Evolutionary conservation across 2,888 invertebrate species (phyloP).

Genomic region (Microdon myrmicae): DNA sequence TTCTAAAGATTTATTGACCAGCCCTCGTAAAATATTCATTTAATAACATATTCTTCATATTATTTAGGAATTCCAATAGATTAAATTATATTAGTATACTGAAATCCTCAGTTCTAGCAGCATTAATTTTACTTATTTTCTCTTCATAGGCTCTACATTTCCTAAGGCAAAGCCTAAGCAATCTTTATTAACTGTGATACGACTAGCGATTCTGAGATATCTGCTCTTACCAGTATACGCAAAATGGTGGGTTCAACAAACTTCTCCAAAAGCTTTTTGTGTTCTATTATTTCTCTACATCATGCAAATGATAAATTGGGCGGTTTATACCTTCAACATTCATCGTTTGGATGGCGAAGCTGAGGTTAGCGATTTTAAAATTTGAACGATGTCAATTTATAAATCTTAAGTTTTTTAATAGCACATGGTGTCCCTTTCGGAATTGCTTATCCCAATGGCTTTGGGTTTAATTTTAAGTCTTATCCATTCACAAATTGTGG

Average conservation of each 20-base stretch:
- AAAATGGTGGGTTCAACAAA: slow-evolving; percentile 92
- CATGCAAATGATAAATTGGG: slow-evolving; percentile 72
- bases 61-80: too few relatives aligned
- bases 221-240: slow-evolving; percentile 85
- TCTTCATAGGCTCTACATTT: slow-evolving; percentile 84
- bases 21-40: too few relatives aligned
- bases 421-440: slow-evolving; percentile 73
- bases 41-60: too few relatives aligned
- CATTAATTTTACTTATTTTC: too few relatives aligned
- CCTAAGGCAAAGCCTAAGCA: slow-evolving; percentile 96
- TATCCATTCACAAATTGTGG: slow-evolving; percentile 84
- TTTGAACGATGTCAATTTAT: background rate
- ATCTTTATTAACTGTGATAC: slow-evolving; percentile 85
- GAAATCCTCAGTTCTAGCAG: too few relatives aligned
- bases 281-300: slow-evolving; percentile 82
- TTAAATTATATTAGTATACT: too few relatives aligned
- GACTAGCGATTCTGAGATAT: slow-evolving; percentile 83
- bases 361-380: slow-evolving; percentile 32
- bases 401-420: slow-evolving; percentile 54
- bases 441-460: slow-evolving; percentile 77
- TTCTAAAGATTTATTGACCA: too few relatives aligned
- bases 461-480: slow-evolving; percentile 80
- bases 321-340: slow-evolving; percentile 65
- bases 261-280: slow-evolving; percentile 79
- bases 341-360: slow-evolving; percentile 55